Conservation (phyloP, 2,888 invertebrate species). For the Ichneumon xanthorius region DNA sequence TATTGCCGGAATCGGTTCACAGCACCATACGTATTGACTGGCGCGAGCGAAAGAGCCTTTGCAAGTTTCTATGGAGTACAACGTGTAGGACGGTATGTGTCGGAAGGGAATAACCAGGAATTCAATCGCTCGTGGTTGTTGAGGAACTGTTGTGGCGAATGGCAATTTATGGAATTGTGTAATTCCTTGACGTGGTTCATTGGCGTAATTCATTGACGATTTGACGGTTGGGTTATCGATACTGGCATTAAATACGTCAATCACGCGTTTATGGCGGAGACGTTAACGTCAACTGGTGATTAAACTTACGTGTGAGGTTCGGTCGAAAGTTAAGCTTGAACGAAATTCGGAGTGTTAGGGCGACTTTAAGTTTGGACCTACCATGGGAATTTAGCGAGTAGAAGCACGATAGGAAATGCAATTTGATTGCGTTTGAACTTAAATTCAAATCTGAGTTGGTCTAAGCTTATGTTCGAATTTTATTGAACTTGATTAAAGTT, state of each 20-base stretch:
- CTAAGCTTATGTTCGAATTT: too few species aligned
- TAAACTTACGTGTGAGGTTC: background rate
- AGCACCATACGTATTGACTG: background rate
- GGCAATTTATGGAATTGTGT: background rate
- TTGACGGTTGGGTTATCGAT: background rate
- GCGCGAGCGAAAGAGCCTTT: background rate
- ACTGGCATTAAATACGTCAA: background rate
- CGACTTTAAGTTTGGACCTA: too few species aligned
- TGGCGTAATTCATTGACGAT: background rate
- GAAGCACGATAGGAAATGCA: too few species aligned
- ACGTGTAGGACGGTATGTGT: background rate
- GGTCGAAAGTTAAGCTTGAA: background rate
- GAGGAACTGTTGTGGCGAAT: background rate
- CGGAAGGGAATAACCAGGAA: background rate
- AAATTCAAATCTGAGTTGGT: too few species aligned
- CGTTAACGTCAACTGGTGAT: background rate
- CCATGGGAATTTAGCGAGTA: too few species aligned
- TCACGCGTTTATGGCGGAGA: background rate
- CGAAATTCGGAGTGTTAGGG: too few species aligned
- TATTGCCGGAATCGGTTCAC: background rate
- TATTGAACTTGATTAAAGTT: too few species aligned
- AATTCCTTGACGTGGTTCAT: background rate
- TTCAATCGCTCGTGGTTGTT: background rate
- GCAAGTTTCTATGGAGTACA: background rate
- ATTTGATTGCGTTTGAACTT: too few species aligned